Conservation (phyloP, 1,140 invertebrate species). For the Papilio dardanus region DNA sequence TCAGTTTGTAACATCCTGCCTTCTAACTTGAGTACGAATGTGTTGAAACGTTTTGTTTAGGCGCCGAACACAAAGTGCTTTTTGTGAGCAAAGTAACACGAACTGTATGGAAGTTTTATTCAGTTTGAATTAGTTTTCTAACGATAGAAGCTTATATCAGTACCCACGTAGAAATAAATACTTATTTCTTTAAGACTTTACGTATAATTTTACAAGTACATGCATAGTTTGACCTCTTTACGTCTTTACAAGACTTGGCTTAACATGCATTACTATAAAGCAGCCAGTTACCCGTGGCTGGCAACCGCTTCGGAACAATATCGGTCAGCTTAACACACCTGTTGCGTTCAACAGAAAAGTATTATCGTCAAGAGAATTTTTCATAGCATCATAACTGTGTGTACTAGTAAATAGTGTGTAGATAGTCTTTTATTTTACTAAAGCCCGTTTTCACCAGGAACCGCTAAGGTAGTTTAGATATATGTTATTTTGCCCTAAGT, state of each 20-base stretch:
- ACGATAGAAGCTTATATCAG: not conserved
- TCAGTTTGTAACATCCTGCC: not conserved
- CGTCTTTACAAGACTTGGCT: not conserved
- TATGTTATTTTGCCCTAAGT: too few relatives aligned
- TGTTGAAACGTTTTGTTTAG: constrained; percentile 2
- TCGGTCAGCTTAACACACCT: not conserved
- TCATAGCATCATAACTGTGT: too few relatives aligned
- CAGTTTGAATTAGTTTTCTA: not conserved
- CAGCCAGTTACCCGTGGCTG: not conserved
- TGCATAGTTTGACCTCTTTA: not conserved
- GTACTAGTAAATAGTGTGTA: too few relatives aligned
- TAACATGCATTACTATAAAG: not conserved
- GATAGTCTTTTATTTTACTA: too few relatives aligned
- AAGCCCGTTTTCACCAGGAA: too few relatives aligned
- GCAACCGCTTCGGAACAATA: not conserved
- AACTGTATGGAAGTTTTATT: not conserved
- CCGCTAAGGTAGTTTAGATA: too few relatives aligned
- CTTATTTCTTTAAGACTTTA: too few relatives aligned
- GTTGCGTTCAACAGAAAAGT: not conserved
- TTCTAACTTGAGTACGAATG: not conserved
- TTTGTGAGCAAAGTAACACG: not conserved
- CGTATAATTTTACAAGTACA: not conserved
- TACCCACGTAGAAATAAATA: too few relatives aligned
- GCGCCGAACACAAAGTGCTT: constrained; percentile 1
- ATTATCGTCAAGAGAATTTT: not conserved